A percentile compares a stretch with the other conserved stretches of the same genome.
Conservation (phyloP, 2,113 vertebrate species). For the Myrmophylax atrothorax region DNA sequence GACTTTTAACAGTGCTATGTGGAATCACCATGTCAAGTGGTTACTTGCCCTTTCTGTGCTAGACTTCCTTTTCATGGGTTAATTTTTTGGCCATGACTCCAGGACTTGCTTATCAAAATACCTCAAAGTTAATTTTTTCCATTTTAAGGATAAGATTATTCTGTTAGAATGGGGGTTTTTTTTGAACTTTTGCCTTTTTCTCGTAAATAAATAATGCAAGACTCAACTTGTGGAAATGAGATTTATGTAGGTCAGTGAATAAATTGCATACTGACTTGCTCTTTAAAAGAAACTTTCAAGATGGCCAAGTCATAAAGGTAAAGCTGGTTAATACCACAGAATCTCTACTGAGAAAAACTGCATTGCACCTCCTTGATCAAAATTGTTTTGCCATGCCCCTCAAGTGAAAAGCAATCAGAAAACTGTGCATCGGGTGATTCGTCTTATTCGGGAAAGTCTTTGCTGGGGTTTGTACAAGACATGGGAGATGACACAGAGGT, state of each 20-base stretch:
- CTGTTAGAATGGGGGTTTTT: background rate
- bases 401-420: background rate
- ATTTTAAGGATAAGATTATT: background rate
- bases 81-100: background rate
- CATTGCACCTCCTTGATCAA: background rate
- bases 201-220: background rate
- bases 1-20: background rate
- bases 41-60: background rate
- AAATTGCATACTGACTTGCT: background rate
- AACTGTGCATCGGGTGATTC: background rate
- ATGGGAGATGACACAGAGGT: background rate
- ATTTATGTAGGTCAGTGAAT: background rate
- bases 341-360: background rate
- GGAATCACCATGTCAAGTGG: background rate
- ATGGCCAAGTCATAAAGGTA: background rate
- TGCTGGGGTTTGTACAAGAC: background rate
- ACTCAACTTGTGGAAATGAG: background rate
- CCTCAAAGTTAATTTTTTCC: background rate
- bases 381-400: background rate
- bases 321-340: background rate
- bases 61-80: background rate
- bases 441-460: background rate
- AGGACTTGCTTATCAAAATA: background rate
- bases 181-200: background rate
- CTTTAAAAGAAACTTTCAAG: background rate